phyloP scores from a whole-genome alignment of 2,797 vertebrate species.

The Siniperca scherzeri region DNA sequence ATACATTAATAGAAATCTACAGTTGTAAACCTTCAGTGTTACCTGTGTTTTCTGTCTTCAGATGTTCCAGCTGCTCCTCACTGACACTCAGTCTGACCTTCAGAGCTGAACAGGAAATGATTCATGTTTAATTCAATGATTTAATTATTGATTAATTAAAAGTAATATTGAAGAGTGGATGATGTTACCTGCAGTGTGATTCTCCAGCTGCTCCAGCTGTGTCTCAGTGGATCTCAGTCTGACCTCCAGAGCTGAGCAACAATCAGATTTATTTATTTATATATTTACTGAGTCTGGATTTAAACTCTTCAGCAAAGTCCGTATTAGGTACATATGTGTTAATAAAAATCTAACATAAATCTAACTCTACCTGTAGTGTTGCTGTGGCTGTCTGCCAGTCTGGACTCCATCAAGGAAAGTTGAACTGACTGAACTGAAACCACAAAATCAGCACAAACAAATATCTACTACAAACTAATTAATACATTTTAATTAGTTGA shows the following conservation, averaged over 20 bases:
- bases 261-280: neutral
- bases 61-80: constrained; percentile 26
- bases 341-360: no score
- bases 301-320: no score
- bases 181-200: constrained; percentile 24
- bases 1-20: neutral
- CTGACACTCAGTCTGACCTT: constrained; percentile 3
- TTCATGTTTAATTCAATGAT: neutral
- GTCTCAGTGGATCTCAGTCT: constrained; percentile 31
- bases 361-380: constrained; percentile 14
- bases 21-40: neutral
- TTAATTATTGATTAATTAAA: neutral
- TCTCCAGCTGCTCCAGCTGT: constrained; percentile 42
- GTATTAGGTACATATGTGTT: no score
- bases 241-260: constrained; percentile 14
- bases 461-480: neutral
- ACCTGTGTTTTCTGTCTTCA: constrained; percentile 34
- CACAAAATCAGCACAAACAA: neutral
- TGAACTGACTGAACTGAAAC: constrained; percentile 23
- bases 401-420: constrained; percentile 21
- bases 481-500: no score
- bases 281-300: no score
- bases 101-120: constrained; percentile 11
- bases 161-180: neutral
- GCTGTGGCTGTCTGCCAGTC: neutral